Percentiles rank a stretch among this genome's conserved stretches.
Evolutionary conservation across 2,113 vertebrate genomes (phyloP).

Genomic region (Notechis scutatus): DNA sequence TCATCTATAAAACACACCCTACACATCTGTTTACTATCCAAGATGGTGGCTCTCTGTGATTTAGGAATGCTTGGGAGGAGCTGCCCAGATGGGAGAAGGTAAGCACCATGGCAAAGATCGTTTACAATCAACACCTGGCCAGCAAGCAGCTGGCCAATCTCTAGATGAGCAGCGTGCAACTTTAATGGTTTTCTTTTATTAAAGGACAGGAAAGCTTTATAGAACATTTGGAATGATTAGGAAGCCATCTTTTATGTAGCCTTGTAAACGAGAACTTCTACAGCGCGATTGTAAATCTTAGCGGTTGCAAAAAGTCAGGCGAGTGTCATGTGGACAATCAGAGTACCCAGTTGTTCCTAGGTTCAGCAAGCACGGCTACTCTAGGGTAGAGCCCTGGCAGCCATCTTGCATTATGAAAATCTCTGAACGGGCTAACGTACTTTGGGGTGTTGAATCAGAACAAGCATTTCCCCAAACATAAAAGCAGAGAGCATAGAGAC

Average conservation of each 20-base stretch:
- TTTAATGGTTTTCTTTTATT: slow-evolving; percentile 56
- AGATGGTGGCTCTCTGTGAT: neutral
- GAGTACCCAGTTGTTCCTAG: neutral
- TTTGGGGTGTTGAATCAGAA: too few relatives aligned
- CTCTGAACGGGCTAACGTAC: neutral
- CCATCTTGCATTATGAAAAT: neutral
- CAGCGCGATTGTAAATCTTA: slow-evolving; percentile 22
- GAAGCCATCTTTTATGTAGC: neutral
- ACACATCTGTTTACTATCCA: slow-evolving; percentile 11
- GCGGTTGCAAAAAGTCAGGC: neutral
- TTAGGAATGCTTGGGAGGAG: neutral
- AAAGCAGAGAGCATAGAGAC: neutral
- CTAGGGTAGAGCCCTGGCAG: neutral
- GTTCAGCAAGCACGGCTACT: neutral
- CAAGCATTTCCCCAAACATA: neutral
- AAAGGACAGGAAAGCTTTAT: neutral
- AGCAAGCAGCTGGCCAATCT: neutral
- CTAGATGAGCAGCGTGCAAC: neutral
- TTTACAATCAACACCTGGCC: neutral
- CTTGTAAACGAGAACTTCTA: neutral
- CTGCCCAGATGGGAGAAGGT: neutral
- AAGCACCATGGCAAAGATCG: neutral
- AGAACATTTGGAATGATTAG: slow-evolving; percentile 10
- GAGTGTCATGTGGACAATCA: neutral
- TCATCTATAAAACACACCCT: neutral